phyloP scores from a whole-genome alignment of 2,797 vertebrate genomes.

The Chaetophractus vellerosus region DNA sequence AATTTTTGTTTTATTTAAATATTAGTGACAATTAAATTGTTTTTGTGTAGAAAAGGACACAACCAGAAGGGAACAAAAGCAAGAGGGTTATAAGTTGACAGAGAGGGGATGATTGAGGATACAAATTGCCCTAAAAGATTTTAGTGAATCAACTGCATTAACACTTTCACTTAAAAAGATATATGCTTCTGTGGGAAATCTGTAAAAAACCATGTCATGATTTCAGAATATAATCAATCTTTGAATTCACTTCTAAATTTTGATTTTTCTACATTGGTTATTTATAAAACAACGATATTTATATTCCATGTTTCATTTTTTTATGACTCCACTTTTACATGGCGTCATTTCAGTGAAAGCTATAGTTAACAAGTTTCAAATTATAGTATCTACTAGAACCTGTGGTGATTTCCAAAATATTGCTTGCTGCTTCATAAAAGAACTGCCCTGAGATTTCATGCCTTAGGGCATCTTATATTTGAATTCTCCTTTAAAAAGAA shows the following conservation, averaged over 20 bases:
- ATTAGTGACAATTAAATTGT: background rate
- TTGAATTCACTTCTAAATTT: background rate
- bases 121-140: background rate
- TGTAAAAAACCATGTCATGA: constrained; percentile 25
- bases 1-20: background rate
- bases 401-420: background rate
- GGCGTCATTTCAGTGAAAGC: background rate
- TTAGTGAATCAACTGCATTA: background rate
- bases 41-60: background rate
- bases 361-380: background rate
- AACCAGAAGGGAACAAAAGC: background rate
- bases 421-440: background rate
- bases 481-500: background rate
- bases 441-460: constrained; percentile 5
- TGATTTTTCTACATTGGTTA: background rate
- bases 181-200: background rate
- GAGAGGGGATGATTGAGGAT: background rate
- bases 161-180: constrained; percentile 31
- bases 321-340: background rate
- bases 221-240: background rate
- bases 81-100: background rate
- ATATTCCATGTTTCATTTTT: background rate
- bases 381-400: background rate
- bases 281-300: background rate
- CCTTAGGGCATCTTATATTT: background rate